Conservation (phyloP, 2,113 vertebrate species). For the Callithrix jacchus region DNA sequence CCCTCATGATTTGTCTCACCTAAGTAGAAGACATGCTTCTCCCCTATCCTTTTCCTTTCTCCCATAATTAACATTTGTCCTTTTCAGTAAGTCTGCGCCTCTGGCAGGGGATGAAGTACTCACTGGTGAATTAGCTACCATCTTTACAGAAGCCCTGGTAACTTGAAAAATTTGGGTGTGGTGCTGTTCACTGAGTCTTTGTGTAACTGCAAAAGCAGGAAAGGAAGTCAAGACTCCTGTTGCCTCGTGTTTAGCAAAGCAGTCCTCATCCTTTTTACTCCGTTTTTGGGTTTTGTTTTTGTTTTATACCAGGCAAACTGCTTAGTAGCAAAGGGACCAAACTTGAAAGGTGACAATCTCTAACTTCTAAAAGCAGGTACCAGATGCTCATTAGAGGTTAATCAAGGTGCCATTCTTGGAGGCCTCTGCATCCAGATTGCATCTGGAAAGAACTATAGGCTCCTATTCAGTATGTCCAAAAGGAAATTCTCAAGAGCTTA, state of each 20-base stretch:
- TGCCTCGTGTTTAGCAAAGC: constrained; percentile 16
- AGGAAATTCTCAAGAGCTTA: not conserved
- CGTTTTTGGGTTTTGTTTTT: not conserved
- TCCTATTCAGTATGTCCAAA: not conserved
- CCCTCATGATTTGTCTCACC: not conserved
- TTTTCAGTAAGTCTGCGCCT: not conserved
- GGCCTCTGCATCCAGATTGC: not conserved
- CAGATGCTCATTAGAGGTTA: constrained; percentile 27
- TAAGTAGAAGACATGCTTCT: not conserved
- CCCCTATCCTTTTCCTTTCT: not conserved
- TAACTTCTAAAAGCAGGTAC: constrained; percentile 39
- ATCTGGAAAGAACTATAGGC: not conserved
- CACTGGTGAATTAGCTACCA: not conserved
- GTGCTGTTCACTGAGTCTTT: constrained; percentile 62
- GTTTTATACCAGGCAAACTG: not conserved
- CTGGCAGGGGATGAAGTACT: not conserved
- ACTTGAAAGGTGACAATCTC: constrained; percentile 47
- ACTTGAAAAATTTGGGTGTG: constrained; percentile 42
- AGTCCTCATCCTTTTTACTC: not conserved
- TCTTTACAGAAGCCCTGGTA: constrained; percentile 9
- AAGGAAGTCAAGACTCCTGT: not conserved
- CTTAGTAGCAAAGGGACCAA: constrained; percentile 71
- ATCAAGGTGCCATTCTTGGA: not conserved
- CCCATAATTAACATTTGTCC: not conserved
- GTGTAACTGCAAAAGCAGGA: not conserved